Percentiles rank a stretch among this genome's conserved stretches.
These are phyloP conservation scores for Pycnonotus jocosus DNA, from an alignment of 2,113 vertebrate species.

Conservation along the genomic window DNA sequence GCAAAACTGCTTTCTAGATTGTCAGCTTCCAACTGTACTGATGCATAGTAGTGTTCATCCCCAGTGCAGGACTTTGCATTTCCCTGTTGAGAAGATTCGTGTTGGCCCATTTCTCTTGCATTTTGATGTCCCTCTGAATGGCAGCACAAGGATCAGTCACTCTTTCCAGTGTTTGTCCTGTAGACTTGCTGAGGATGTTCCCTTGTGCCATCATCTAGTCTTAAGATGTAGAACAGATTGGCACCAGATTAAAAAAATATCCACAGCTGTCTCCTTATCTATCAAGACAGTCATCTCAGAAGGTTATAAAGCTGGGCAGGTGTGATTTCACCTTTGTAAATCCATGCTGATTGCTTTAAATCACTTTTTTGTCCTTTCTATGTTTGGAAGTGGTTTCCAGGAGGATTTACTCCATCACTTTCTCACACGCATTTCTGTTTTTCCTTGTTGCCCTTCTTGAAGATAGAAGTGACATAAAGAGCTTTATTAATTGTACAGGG, in stretches of 20 bases:
- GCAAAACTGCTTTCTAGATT: neutral
- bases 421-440: neutral
- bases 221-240: neutral
- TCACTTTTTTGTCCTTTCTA: neutral
- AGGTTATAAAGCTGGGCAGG: neutral
- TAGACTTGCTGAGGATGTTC: neutral
- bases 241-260: neutral
- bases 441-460: neutral
- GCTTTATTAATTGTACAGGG: neutral
- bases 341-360: neutral
- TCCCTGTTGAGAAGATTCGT: neutral
- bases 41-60: accelerated
- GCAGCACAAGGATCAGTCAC: neutral
- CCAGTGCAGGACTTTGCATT: neutral
- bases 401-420: neutral
- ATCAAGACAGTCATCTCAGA: neutral
- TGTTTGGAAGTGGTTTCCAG: neutral
- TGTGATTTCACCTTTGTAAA: neutral
- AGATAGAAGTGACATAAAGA: neutral
- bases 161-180: neutral
- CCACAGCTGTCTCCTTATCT: neutral
- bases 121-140: neutral
- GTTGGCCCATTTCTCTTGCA: neutral
- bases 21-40: neutral
- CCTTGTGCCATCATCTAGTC: neutral